Conservation (phyloP, 2,888 invertebrate species). For the Leptinotarsa rubiginosa region DNA sequence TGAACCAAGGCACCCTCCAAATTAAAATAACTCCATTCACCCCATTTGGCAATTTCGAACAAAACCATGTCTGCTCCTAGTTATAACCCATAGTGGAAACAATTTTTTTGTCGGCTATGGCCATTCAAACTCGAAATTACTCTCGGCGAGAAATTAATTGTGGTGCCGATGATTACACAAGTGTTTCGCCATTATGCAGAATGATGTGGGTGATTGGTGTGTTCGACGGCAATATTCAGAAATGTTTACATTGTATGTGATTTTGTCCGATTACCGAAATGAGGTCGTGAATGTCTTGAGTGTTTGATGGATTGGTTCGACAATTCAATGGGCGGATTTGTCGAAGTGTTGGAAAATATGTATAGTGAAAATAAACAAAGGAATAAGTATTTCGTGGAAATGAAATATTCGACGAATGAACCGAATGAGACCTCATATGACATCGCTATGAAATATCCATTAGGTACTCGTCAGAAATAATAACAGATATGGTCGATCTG, state of each 20-base stretch:
- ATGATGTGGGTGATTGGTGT: conserved; percentile 19
- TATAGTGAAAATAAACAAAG: not conserved
- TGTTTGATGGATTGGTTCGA: conserved; percentile 14
- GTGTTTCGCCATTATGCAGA: conserved; percentile 16
- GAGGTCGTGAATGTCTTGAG: conserved; percentile 9
- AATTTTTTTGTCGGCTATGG: not conserved
- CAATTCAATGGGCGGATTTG: not conserved
- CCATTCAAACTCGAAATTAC: conserved; percentile 17
- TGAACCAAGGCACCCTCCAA: not conserved
- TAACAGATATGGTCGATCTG: too few species aligned
- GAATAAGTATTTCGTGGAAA: not conserved
- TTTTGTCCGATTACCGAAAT: conserved; percentile 11
- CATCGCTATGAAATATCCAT: too few species aligned
- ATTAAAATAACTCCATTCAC: not conserved
- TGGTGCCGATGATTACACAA: conserved; percentile 1
- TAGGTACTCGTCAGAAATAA: too few species aligned
- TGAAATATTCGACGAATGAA: not conserved
- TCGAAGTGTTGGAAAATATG: not conserved
- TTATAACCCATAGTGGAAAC: conserved; percentile 3
- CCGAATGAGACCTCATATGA: not conserved
- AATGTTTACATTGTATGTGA: conserved; percentile 19
- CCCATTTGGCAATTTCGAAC: not conserved
- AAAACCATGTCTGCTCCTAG: conserved; percentile 5
- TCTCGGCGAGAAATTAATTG: not conserved
- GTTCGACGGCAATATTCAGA: conserved; percentile 16